phyloP scores from a whole-genome alignment of 2,888 invertebrate species.

The Rapana venosa region DNA sequence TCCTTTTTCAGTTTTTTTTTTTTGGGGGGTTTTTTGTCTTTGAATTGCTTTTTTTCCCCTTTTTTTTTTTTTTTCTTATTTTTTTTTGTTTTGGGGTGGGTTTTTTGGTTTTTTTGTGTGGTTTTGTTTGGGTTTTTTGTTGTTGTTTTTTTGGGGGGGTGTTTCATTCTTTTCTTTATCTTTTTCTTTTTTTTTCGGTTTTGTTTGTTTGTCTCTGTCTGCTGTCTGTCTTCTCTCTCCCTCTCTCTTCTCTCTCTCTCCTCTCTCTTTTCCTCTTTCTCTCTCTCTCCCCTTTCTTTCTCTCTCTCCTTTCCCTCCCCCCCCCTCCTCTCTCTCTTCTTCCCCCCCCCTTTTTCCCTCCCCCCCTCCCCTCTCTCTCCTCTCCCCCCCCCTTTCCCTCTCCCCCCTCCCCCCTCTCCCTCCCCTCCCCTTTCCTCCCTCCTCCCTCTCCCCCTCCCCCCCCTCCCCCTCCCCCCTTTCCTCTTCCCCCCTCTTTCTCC shows the following conservation, averaged over 20 bases:
- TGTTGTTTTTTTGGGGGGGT: too few relatives aligned
- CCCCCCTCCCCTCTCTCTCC: not conserved
- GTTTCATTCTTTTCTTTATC: too few relatives aligned
- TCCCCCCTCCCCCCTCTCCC: not conserved
- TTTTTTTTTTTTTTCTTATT: not conserved
- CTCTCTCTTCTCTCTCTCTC: constrained; percentile 1
- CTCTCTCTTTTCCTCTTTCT: not conserved
- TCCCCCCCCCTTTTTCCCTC: too few relatives aligned
- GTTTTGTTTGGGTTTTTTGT: too few relatives aligned
- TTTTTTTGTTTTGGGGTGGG: too few relatives aligned
- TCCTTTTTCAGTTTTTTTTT: not conserved
- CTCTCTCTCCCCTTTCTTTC: not conserved
- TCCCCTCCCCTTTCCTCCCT: not conserved
- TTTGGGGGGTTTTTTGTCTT: not conserved
- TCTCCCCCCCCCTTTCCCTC: not conserved
- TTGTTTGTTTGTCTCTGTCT: not conserved
- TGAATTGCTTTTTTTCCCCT: not conserved
- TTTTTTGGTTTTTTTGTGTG: too few relatives aligned
- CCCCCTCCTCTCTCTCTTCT: too few relatives aligned
- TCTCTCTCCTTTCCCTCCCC: too few relatives aligned
- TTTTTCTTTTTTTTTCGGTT: not conserved
- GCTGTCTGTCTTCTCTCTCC: not conserved
- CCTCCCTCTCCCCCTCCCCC: too few relatives aligned
- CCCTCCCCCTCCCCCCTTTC: not conserved
- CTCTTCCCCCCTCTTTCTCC: not conserved